Evolutionary conservation across 1,140 invertebrate species (phyloP).

Genomic region (Choristoneura fumiferana): DNA sequence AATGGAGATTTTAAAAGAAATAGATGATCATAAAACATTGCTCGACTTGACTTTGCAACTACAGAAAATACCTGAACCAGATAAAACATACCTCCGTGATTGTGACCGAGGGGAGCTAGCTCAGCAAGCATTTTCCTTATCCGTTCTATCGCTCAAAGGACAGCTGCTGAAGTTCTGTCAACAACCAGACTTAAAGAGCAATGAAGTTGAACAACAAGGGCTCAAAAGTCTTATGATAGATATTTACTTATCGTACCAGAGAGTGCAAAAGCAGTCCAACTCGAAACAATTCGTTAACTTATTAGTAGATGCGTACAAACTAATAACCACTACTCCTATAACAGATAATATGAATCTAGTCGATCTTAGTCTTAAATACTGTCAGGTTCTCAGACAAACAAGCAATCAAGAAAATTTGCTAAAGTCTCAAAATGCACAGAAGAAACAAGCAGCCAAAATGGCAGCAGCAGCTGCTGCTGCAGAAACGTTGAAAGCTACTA

Average conservation of each 20-base stretch:
- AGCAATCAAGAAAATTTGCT: conserved; percentile 55
- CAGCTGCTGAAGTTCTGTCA: conserved; percentile 69
- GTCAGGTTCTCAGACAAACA: conserved; percentile 53
- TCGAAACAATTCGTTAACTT: conserved; percentile 80
- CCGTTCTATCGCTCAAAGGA: conserved; percentile 81
- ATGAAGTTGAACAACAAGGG: conserved; percentile 64
- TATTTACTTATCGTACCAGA: conserved; percentile 81
- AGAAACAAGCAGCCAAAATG: conserved; percentile 51
- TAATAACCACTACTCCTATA: conserved; percentile 49
- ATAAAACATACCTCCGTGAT: conserved; percentile 92
- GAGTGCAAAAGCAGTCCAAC: conserved; percentile 80
- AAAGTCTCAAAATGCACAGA: conserved; percentile 52
- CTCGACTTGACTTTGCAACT: conserved; percentile 89
- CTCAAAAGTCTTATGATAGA: conserved; percentile 80
- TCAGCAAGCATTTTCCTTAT: conserved; percentile 85
- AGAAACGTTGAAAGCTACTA: background rate
- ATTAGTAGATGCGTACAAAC: conserved; percentile 81
- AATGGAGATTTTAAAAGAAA: conserved; percentile 88
- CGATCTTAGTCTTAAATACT: conserved; percentile 69
- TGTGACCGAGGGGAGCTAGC: conserved; percentile 87
- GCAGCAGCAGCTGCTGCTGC: conserved; percentile 38
- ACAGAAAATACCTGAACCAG: conserved; percentile 87
- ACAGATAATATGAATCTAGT: conserved; percentile 66
- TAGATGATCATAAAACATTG: conserved; percentile 89
- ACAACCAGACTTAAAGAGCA: conserved; percentile 64